Evolutionary conservation across 2,797 vertebrate species (phyloP).

Genomic region (Lutjanus campechanus): DNA sequence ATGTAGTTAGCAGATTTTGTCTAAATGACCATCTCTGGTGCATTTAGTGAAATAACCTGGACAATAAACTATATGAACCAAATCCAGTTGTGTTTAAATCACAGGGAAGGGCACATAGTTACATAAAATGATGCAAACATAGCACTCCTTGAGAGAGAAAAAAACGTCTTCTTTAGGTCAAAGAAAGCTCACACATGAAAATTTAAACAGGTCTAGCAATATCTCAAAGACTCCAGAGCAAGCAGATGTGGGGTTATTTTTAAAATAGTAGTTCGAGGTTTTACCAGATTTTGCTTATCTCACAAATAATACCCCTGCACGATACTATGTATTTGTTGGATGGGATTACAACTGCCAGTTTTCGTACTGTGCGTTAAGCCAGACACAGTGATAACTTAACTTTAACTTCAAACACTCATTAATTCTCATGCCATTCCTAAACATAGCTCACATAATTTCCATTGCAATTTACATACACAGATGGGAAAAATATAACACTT

Average conservation of each 20-base stretch:
- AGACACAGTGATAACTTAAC: not conserved
- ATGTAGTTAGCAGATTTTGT: slow-evolving; percentile 8
- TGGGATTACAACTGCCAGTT: not conserved
- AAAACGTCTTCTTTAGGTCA: slow-evolving; percentile 29
- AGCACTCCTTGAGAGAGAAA: slow-evolving; percentile 14
- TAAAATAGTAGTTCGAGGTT: slow-evolving; percentile 17
- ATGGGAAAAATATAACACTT: not conserved
- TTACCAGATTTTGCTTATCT: slow-evolving; percentile 9
- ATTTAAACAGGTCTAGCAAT: slow-evolving; percentile 30
- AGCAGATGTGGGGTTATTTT: slow-evolving; percentile 38
- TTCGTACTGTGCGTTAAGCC: not conserved
- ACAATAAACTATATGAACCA: not conserved
- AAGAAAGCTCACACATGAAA: slow-evolving; percentile 33
- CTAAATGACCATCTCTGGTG: not conserved
- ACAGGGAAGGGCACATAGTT: not conserved
- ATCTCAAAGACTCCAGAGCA: slow-evolving; percentile 38
- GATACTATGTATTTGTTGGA: not conserved
- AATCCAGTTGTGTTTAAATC: slow-evolving; percentile 13
- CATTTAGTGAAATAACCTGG: not conserved
- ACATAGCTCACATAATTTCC: not conserved
- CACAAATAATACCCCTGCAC: slow-evolving; percentile 3
- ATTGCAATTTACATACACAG: not conserved
- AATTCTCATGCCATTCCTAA: not conserved
- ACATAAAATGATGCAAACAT: slow-evolving; percentile 33
- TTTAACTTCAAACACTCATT: not conserved